Conservation (phyloP, 30 jellyfish, hydroid and myxozoan genomes). For the Chironex yamaguchii region DNA sequence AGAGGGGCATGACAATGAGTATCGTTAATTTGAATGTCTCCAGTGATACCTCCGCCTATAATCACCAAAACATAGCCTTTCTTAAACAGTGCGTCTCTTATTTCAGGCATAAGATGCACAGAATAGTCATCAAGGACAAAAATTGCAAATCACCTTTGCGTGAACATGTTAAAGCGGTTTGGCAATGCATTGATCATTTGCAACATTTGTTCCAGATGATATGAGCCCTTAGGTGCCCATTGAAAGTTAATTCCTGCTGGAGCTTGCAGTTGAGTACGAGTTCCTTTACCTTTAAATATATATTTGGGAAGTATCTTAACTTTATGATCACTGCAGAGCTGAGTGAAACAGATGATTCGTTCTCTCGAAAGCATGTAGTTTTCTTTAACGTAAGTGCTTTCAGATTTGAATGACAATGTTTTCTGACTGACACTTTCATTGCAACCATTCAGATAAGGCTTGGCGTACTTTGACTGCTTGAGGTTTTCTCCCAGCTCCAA, state of each 20-base stretch:
- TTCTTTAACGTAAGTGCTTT: constrained; percentile 32
- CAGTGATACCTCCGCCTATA: constrained; percentile 76
- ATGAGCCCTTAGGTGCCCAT: constrained; percentile 64
- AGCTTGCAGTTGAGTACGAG: constrained; percentile 40
- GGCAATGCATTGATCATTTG: constrained; percentile 16
- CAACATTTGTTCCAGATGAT: constrained; percentile 42
- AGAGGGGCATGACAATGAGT: constrained; percentile 47
- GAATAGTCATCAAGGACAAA: constrained; percentile 57
- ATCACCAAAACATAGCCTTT: constrained; percentile 31
- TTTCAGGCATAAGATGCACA: constrained; percentile 45
- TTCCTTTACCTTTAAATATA: constrained; percentile 60
- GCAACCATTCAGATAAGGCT: constrained; percentile 25
- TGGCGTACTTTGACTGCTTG: constrained; percentile 42
- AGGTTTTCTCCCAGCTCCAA: constrained; percentile 73
- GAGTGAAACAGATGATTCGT: constrained; percentile 53
- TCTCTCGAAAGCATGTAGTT: constrained; percentile 65
- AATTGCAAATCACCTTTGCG: constrained; percentile 35
- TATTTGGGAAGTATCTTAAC: constrained; percentile 13
- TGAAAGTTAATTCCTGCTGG: constrained; percentile 54
- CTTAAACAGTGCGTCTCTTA: constrained; percentile 35
- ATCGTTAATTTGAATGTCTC: constrained; percentile 54
- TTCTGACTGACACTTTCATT: constrained; percentile 14
- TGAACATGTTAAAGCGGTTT: constrained; percentile 41
- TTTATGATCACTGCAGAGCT: constrained; percentile 35
- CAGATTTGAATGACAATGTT: constrained; percentile 40